phyloP scores from a whole-genome alignment of 1,140 invertebrate genomes.

The Macrocentrus cingulum region DNA sequence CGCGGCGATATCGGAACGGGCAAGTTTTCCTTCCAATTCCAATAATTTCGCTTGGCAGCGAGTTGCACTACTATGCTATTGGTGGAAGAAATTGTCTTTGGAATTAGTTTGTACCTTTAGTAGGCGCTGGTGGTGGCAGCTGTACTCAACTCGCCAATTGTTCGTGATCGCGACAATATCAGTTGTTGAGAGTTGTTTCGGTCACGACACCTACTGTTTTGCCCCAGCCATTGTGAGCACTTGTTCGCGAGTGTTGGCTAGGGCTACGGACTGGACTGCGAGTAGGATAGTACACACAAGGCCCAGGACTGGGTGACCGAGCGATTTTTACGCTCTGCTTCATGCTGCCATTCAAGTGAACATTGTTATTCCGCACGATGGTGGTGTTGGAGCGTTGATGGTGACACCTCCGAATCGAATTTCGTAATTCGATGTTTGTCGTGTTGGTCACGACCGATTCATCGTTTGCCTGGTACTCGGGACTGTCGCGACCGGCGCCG shows the following conservation, averaged over 20 bases:
- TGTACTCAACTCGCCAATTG: background rate
- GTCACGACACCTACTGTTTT: constrained; percentile 28
- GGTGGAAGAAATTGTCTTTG: background rate
- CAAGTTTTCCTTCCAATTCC: background rate
- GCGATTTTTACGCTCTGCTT: constrained; percentile 45
- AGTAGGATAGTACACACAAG: constrained; percentile 70
- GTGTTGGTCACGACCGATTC: constrained; percentile 78
- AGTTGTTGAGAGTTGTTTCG: constrained; percentile 36
- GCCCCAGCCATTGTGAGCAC: constrained; percentile 39
- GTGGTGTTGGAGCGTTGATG: constrained; percentile 66
- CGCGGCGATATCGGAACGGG: constrained; percentile 3
- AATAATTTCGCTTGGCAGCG: background rate
- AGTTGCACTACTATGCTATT: background rate
- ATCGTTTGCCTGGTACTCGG: constrained; percentile 73
- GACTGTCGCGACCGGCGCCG: constrained; percentile 65
- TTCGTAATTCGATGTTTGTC: constrained; percentile 61
- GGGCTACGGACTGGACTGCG: constrained; percentile 45
- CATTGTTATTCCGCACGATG: constrained; percentile 58
- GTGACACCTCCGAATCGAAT: constrained; percentile 62
- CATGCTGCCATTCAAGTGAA: constrained; percentile 46
- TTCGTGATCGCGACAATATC: background rate
- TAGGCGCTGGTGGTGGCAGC: too few species aligned
- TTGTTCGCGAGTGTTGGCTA: constrained; percentile 35
- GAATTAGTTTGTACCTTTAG: background rate
- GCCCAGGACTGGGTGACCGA: constrained; percentile 61